Conservation (phyloP, 2,113 vertebrate species). For the Morone saxatilis region DNA sequence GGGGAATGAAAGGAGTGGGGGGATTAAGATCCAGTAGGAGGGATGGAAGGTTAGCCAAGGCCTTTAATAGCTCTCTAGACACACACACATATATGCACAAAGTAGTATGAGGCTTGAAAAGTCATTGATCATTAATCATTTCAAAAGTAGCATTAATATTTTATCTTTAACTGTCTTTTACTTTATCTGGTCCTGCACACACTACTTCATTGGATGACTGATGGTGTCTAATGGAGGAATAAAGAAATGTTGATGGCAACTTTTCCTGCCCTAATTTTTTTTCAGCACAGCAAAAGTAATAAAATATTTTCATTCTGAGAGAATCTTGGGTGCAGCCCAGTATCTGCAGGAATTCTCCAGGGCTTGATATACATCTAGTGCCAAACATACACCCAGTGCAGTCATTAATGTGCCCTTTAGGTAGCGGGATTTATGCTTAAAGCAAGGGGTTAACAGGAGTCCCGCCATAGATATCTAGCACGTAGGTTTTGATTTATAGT, state of each 20-base stretch:
- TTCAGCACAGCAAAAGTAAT: conserved; percentile 8
- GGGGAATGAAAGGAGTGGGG: neutral
- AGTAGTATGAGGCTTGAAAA: neutral
- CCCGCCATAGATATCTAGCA: neutral
- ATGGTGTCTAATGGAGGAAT: neutral
- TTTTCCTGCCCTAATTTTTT: neutral
- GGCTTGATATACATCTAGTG: neutral
- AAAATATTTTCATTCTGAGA: conserved; percentile 7
- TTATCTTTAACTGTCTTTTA: neutral
- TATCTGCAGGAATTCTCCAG: neutral
- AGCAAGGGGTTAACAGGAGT: neutral
- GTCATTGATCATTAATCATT: conserved; percentile 21
- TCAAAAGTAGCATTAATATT: conserved; percentile 6
- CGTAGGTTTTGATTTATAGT: neutral
- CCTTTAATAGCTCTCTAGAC: conserved; percentile 20
- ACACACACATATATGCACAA: neutral
- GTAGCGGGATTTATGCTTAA: neutral
- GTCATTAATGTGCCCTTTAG: neutral
- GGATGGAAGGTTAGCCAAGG: conserved; percentile 32
- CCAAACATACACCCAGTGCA: neutral
- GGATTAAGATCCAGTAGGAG: neutral
- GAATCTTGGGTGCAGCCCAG: conserved; percentile 7
- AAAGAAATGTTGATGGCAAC: neutral
- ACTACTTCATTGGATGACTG: neutral
- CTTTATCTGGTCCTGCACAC: neutral